These are phyloP conservation scores for Psilanteris sp. DNA, from an alignment of 1,140 invertebrate genomes.

Conservation along the genomic window DNA sequence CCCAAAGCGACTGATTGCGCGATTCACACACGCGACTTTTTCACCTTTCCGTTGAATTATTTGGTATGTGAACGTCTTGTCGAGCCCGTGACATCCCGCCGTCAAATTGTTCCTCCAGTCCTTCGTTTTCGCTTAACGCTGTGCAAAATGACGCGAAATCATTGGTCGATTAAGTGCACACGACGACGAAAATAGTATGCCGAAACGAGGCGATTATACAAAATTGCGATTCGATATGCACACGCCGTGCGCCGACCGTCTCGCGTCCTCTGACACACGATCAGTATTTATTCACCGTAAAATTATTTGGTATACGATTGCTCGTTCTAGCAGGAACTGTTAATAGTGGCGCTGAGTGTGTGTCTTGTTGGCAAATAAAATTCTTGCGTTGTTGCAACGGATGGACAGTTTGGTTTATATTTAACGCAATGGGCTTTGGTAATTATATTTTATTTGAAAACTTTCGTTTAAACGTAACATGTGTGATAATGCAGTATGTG, in stretches of 20 bases:
- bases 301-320: conserved; percentile 77
- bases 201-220: conserved; percentile 41
- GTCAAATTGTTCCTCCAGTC: conserved; percentile 1
- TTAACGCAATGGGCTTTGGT: not conserved
- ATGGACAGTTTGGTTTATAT: not conserved
- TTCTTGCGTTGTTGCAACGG: conserved; percentile 28
- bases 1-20: no score
- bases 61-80: conserved; percentile 29
- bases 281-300: conserved; percentile 52
- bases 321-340: conserved; percentile 77
- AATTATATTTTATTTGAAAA: not conserved
- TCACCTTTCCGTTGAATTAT: no score
- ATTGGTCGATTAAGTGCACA: conserved; percentile 19
- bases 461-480: no score
- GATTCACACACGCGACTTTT: conserved; percentile 6
- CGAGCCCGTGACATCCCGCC: conserved; percentile 23
- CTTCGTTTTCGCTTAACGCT: conserved; percentile 40
- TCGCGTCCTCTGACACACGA: no score
- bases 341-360: conserved; percentile 61
- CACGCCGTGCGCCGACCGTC: no score
- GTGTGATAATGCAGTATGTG: no score
- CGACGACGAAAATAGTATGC: conserved; percentile 46
- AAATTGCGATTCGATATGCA: conserved; percentile 30
- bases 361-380: conserved; percentile 58
- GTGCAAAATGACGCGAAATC: conserved; percentile 59